Evolutionary conservation across 2,888 invertebrate species (phyloP).

Genomic region (Hetaerina titia): DNA sequence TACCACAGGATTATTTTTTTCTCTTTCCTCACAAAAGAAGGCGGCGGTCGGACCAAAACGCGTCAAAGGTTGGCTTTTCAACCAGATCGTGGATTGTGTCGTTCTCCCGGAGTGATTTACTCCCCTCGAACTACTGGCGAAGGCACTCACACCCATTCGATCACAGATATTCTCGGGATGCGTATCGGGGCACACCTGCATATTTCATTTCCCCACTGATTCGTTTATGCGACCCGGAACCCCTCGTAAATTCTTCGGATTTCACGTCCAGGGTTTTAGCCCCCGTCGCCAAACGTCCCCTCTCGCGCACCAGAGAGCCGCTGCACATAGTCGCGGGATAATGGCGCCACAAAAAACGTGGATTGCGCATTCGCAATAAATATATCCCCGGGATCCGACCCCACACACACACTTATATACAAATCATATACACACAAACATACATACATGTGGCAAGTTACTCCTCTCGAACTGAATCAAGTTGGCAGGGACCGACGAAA

Average conservation of each 20-base stretch:
- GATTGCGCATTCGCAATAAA: not conserved
- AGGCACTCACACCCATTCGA: not conserved
- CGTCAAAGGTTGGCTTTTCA: not conserved
- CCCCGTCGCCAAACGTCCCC: not conserved
- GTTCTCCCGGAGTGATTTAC: not conserved
- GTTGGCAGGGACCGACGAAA: too few species aligned
- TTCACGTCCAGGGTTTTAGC: not conserved
- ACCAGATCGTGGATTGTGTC: not conserved
- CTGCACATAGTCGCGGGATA: not conserved
- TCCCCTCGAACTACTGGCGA: not conserved
- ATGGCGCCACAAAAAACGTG: not conserved
- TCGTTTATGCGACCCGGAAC: not conserved
- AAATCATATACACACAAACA: too few species aligned
- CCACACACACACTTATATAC: too few species aligned
- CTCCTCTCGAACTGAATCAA: too few species aligned
- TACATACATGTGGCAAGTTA: too few species aligned
- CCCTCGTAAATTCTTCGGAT: not conserved
- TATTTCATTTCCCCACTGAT: conserved; percentile 8
- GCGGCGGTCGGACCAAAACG: too few species aligned
- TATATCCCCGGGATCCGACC: too few species aligned
- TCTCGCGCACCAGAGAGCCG: not conserved
- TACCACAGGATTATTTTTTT: too few species aligned
- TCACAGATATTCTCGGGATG: not conserved
- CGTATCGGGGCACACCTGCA: not conserved
- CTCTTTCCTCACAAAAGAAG: too few species aligned